These are phyloP conservation scores for Ceraclea dissimilis DNA, from an alignment of 2,888 invertebrate genomes.

Conservation along the genomic window DNA sequence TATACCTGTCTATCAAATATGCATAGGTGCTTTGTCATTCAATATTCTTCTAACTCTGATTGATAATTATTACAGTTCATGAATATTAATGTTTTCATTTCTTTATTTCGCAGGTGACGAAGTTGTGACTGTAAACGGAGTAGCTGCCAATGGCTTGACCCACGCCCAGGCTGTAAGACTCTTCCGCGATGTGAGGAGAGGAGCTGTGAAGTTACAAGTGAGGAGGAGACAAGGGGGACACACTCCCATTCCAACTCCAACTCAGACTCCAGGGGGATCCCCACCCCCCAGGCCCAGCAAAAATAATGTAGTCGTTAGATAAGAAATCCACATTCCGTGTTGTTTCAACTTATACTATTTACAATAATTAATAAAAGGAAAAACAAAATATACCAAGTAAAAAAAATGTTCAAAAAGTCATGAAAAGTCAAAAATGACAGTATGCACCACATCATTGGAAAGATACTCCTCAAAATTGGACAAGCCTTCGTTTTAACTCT, in stretches of 20 bases:
- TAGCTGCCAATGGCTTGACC: constrained; percentile 65
- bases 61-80: too few species aligned
- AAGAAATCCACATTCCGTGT: constrained; percentile 1
- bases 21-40: too few species aligned
- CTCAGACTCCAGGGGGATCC: constrained; percentile 18
- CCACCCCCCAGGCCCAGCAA: constrained; percentile 20
- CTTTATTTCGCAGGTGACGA: constrained; percentile 60
- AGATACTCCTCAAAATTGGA: too few species aligned
- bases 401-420: too few species aligned
- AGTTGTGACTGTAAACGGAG: constrained; percentile 73
- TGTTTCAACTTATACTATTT: not conserved
- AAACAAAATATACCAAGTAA: too few species aligned
- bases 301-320: constrained; percentile 7
- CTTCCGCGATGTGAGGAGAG: constrained; percentile 71
- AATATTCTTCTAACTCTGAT: too few species aligned
- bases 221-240: constrained; percentile 42
- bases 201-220: constrained; percentile 66
- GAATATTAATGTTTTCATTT: too few species aligned
- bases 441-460: too few species aligned
- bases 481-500: too few species aligned
- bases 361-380: not conserved
- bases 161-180: constrained; percentile 73
- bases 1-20: too few species aligned
- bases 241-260: constrained; percentile 18
- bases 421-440: too few species aligned